Evolutionary conservation across 2,797 vertebrate species (phyloP), one percentile per base, ranked within the genome.

Genomic region (Neosilurus hyrtlii): DNA sequence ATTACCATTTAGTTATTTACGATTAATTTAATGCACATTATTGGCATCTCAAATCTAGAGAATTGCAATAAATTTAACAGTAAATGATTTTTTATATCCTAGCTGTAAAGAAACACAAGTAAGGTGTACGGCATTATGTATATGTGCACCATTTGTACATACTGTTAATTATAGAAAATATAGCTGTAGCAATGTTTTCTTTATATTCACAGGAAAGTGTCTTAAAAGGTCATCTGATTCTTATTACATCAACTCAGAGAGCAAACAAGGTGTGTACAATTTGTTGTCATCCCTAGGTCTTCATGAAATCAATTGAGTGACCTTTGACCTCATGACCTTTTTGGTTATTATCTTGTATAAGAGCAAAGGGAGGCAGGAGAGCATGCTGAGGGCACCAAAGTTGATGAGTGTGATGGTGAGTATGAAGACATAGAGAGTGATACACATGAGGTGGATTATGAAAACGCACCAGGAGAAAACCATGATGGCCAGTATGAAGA

Each of bases 191-290:
- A 54, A 54, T 37, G 30, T 71, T 12, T 20, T 84, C 1, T 83
- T 86, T 49, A 14, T 3, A 84, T 82, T 86, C 75, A 52, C 85
- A 87, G 84, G 24, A 83, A 85, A 82, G 15, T 5, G 18, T 12
- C 0, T 62, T 26, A 80, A 66, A 78, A 56, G 22, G 62, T 37
- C 61, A 43, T 37, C 51, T 14, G 61, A 80, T 65, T 70, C 83
- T 54, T 79, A 77, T 82, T 26, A 75, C 43, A 57, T 83, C 65
- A 72, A 80, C 85, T 68, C 67, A 12, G 30, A 16, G 65, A 37
- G 63, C 22, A 83, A 18, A 35, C 68, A 79, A 80, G 77, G 89
- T 88, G 35, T 82, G 75, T 37, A 57, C 2, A 30, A 24, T 70
- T 56, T 57, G 4, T 54, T 6, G 14, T 81, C 22, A 78, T 63